phyloP scores from a whole-genome alignment of 2,888 invertebrate genomes.

The Cosmia trapezina region DNA sequence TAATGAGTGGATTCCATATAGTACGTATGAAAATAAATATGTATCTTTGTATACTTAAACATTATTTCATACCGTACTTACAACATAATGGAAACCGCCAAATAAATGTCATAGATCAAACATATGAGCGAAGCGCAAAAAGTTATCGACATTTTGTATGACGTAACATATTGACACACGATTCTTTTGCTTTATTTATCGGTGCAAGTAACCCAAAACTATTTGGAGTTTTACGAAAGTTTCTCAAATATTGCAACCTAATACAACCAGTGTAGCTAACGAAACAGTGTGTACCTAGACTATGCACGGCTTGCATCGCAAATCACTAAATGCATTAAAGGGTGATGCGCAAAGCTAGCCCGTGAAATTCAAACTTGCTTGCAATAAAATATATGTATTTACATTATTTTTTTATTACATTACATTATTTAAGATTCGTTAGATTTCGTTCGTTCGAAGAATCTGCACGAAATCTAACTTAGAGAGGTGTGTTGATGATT shows the following conservation, averaged over 20 bases:
- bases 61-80: conserved; percentile 5
- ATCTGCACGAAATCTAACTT: too few species aligned
- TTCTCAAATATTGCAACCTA: neutral
- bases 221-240: neutral
- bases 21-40: conserved; percentile 1
- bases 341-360: too few species aligned
- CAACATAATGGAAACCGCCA: conserved; percentile 16
- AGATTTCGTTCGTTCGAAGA: too few species aligned
- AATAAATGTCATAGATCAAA: conserved; percentile 36
- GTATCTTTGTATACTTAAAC: neutral
- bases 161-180: conserved; percentile 6
- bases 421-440: too few species aligned
- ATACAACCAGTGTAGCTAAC: neutral
- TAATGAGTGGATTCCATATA: neutral
- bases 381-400: too few species aligned
- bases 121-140: conserved; percentile 1
- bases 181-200: conserved; percentile 7
- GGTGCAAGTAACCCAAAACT: neutral
- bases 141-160: conserved; percentile 11
- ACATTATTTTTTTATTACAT: too few species aligned
- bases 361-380: too few species aligned
- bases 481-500: too few species aligned
- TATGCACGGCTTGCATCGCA: too few species aligned
- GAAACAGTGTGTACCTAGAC: neutral
- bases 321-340: too few species aligned